phyloP scores from a whole-genome alignment of 2,797 vertebrate genomes.

The Helostoma temminkii region DNA sequence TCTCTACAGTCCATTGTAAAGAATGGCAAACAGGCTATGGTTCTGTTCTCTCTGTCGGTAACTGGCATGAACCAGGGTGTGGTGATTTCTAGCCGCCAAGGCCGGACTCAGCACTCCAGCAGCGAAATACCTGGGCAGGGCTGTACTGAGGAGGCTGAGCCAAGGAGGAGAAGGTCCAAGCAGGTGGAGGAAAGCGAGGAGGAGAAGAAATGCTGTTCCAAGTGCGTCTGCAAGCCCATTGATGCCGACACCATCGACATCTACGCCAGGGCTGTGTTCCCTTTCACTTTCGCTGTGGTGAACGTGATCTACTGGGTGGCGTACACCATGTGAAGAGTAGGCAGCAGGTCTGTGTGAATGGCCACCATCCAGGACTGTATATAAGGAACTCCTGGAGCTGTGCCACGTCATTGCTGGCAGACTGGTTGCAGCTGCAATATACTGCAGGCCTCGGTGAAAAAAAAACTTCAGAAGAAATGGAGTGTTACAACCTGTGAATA shows the following conservation, averaged over 20 bases:
- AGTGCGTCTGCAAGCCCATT: constrained; percentile 93
- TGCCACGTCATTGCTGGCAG: constrained; percentile 54
- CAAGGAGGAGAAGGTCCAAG: constrained; percentile 75
- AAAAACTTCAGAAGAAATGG: constrained; percentile 38
- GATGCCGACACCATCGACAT: constrained; percentile 98
- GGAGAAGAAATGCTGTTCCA: constrained; percentile 87
- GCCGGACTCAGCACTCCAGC: constrained; percentile 79
- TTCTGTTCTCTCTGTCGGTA: constrained; percentile 94
- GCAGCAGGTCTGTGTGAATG: constrained; percentile 16
- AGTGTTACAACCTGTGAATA: constrained; percentile 41
- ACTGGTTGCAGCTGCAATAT: constrained; percentile 53
- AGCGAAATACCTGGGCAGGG: constrained; percentile 83
- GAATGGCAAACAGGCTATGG: constrained; percentile 93
- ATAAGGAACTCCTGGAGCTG: constrained; percentile 67
- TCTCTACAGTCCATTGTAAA: constrained; percentile 91
- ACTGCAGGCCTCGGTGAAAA: constrained; percentile 37
- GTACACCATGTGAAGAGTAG: constrained; percentile 90
- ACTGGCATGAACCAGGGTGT: constrained; percentile 93
- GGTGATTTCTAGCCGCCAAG: constrained; percentile 87
- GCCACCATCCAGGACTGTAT: constrained; percentile 63
- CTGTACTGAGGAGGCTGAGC: constrained; percentile 85
- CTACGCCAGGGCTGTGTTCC: constrained; percentile 95
- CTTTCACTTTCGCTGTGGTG: constrained; percentile 95
- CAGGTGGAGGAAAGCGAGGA: constrained; percentile 72
- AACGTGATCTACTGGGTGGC: constrained; percentile 99